Conservation (phyloP, 2,888 invertebrate species). For the Drosophila formosana region DNA sequence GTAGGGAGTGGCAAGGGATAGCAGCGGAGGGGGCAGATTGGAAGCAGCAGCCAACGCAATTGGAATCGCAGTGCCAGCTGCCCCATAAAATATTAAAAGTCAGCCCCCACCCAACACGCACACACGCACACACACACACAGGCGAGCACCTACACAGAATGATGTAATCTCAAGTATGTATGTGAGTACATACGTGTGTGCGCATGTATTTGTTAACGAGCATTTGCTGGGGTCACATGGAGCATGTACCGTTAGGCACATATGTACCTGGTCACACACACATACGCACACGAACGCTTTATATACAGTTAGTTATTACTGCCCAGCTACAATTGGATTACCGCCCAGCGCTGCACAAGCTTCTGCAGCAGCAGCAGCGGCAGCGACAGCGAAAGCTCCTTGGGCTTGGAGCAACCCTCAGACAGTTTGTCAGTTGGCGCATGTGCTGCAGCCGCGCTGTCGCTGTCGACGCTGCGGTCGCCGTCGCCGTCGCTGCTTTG, state of each 20-base stretch:
- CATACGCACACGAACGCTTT: constrained; percentile 8
- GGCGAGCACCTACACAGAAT: constrained; percentile 24
- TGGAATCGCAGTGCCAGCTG: constrained; percentile 63
- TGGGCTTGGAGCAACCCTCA: constrained; percentile 31
- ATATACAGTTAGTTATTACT: constrained; percentile 57
- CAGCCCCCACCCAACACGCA: constrained; percentile 29
- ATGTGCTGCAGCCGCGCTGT: constrained; percentile 55
- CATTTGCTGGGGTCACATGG: constrained; percentile 35
- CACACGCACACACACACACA: constrained; percentile 5
- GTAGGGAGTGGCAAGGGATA: background rate
- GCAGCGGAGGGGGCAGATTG: background rate
- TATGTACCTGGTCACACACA: constrained; percentile 15
- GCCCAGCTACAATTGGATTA: constrained; percentile 68
- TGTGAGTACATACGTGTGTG: constrained; percentile 8
- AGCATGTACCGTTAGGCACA: constrained; percentile 22
- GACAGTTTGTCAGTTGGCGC: constrained; percentile 45
- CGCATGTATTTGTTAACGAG: constrained; percentile 20
- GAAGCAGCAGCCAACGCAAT: constrained; percentile 33
- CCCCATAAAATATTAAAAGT: constrained; percentile 74
- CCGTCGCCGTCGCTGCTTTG: constrained; percentile 15
- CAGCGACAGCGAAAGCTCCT: constrained; percentile 48
- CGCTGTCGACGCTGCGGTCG: background rate
- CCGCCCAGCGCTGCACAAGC: constrained; percentile 39
- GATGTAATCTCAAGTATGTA: constrained; percentile 59
- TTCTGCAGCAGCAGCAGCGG: constrained; percentile 7